A percentile compares a stretch with the other conserved stretches of the same genome.
These are phyloP conservation scores for Henricia sp. DNA, from an alignment of 53 echinoderm and acorn worm genomes.

Conservation along the genomic window DNA sequence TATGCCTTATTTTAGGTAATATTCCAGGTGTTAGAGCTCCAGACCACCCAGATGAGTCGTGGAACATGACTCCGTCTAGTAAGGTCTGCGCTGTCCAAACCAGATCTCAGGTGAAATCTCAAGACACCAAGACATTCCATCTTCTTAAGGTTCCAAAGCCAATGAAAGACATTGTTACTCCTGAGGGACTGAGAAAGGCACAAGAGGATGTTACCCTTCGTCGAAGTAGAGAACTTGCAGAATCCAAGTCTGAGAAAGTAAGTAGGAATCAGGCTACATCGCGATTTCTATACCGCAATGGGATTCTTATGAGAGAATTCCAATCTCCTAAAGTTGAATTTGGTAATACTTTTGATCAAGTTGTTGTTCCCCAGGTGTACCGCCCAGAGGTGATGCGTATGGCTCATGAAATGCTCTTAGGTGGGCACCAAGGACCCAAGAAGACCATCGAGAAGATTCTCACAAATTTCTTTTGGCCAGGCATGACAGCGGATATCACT, in stretches of 20 bases:
- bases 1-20: neutral
- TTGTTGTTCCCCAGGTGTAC: slow-evolving; percentile 1
- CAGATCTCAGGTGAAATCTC: too few relatives aligned
- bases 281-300: neutral
- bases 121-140: too few relatives aligned
- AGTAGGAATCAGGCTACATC: neutral
- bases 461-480: too few relatives aligned
- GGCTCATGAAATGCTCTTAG: slow-evolving; percentile 21
- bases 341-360: slow-evolving; percentile 15
- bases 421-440: slow-evolving; percentile 46
- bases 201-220: neutral
- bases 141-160: too few relatives aligned
- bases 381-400: slow-evolving; percentile 17
- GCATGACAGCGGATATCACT: too few relatives aligned
- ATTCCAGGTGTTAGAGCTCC: neutral
- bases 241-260: neutral
- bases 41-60: too few relatives aligned
- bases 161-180: too few relatives aligned
- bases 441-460: too few relatives aligned
- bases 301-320: neutral
- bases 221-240: slow-evolving; percentile 15
- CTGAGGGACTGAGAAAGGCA: too few relatives aligned
- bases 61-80: too few relatives aligned
- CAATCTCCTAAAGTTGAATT: neutral
- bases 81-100: too few relatives aligned